Base-by-base conservation (phyloP, 2,113 vertebrate genomes). In the Alosa alosa region DNA sequence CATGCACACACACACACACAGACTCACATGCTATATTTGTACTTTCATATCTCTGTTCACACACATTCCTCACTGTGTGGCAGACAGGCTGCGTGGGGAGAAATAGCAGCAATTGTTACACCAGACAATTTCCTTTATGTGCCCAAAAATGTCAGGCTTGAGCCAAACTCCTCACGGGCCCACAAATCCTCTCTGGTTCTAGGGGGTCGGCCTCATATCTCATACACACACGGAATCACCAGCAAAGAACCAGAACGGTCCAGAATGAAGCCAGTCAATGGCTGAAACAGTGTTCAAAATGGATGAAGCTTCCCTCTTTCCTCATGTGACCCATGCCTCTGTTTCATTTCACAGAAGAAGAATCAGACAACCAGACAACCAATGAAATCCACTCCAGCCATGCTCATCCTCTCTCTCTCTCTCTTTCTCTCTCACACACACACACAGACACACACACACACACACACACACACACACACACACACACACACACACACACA, bases 41-140 rank as follows among this genome's bases (percentile, higher is more conserved):
- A 72, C 25, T 31, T 72, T 72, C 64, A 72, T 82, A 25, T 92
- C 90, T 88, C 31, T 84, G 83, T 84, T 90, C 88, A 82, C 82
- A 87, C 88, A 88, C 88, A 85, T 90, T 93, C 90, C 90, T 90
- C 90, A 90, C 89, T 85, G 89, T 64, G 6, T 81, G 6, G 68
- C 89, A 92, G 93, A 31, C 87, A 86, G 89, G 92, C 87, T 85
- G 88, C 22, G n/a, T n/a, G 2, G 86, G 87, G 93, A 88, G 92
- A 94, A 94, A 94, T 93, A 94, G 90, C 89, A 81, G 39, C 88
- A 84, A 95, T 94, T 94, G 94, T 94, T 93, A 90, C 57, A 88
- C 84, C 47, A 89, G 91, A 90, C 86, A 90, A 64, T 90, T 94
- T 94, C 90, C 92, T 94, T 88, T 93, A 87, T 91, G 82, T 83